These are phyloP conservation scores for Trididemnum clinides DNA, from an alignment of 23 tunicate species.

Conservation along the genomic window DNA sequence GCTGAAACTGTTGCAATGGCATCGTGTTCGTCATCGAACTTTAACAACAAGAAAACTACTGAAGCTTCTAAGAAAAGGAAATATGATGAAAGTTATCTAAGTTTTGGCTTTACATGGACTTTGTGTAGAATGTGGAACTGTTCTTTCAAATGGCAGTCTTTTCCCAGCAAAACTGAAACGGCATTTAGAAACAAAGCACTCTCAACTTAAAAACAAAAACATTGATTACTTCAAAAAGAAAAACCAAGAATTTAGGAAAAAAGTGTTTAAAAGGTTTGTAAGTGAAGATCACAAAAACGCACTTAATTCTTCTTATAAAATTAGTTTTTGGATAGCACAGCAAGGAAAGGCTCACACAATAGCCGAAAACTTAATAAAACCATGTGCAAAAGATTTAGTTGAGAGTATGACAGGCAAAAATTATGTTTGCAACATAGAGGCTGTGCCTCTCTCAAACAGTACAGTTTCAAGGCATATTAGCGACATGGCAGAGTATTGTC, in stretches of 20 bases:
- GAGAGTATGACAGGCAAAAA: constrained; percentile 4
- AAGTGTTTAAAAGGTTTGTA: constrained; percentile 20
- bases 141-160: constrained; percentile 28
- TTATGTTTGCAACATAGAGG: constrained; percentile 27
- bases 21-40: constrained; percentile 27
- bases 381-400: constrained; percentile 16
- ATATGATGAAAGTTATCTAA: constrained; percentile 35
- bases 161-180: constrained; percentile 28
- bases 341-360: constrained; percentile 20
- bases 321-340: neutral
- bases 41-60: constrained; percentile 27
- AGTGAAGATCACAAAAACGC: constrained; percentile 23
- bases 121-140: constrained; percentile 30
- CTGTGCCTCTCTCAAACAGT: constrained; percentile 37
- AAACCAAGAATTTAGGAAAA: constrained; percentile 26
- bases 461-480: constrained; percentile 22
- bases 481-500: constrained; percentile 34
- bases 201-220: constrained; percentile 25
- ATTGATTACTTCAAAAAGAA: constrained; percentile 26
- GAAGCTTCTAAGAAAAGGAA: constrained; percentile 29
- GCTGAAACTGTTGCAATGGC: neutral
- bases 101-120: constrained; percentile 31
- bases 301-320: constrained; percentile 14
- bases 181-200: constrained; percentile 24
- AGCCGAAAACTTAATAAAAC: constrained; percentile 21